Percentiles rank a stretch among this genome's conserved stretches.
Conservation (phyloP, 2,797 vertebrate species). For the Cuniculus paca region DNA sequence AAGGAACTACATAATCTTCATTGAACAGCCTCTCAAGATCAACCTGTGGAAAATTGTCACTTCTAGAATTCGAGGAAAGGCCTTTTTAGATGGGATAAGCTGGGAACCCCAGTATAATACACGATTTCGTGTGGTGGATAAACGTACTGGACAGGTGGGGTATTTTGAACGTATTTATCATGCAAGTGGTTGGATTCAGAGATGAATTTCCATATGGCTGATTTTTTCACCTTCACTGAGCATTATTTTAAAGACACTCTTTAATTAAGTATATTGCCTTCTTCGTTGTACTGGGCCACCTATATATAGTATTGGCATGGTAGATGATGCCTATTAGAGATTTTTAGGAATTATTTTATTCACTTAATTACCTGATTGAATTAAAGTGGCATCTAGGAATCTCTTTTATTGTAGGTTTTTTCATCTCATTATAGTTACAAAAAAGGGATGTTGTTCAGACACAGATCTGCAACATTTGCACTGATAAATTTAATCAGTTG, state of each 20-base stretch:
- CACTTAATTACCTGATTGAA: constrained; percentile 56
- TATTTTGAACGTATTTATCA: constrained; percentile 34
- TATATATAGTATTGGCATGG: constrained; percentile 7
- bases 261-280: constrained; percentile 54
- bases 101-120: constrained; percentile 95
- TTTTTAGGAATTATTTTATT: constrained; percentile 37
- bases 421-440: background rate
- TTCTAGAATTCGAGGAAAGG: constrained; percentile 90
- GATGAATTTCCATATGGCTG: constrained; percentile 26
- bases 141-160: constrained; percentile 93
- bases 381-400: constrained; percentile 57
- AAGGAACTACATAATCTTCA: constrained; percentile 96
- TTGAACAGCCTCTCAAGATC: constrained; percentile 96
- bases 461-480: constrained; percentile 42
- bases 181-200: constrained; percentile 29
- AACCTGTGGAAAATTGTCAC: constrained; percentile 93
- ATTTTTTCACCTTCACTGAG: background rate
- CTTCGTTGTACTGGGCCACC: background rate
- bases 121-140: constrained; percentile 93
- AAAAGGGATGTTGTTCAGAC: background rate
- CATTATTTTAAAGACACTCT: constrained; percentile 26
- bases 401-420: constrained; percentile 34
- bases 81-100: constrained; percentile 90
- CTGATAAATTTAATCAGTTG: constrained; percentile 18
- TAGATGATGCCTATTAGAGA: constrained; percentile 43